These are phyloP conservation scores for Drosophila phalerata DNA, from an alignment of 2,888 invertebrate species.

Conservation along the genomic window DNA sequence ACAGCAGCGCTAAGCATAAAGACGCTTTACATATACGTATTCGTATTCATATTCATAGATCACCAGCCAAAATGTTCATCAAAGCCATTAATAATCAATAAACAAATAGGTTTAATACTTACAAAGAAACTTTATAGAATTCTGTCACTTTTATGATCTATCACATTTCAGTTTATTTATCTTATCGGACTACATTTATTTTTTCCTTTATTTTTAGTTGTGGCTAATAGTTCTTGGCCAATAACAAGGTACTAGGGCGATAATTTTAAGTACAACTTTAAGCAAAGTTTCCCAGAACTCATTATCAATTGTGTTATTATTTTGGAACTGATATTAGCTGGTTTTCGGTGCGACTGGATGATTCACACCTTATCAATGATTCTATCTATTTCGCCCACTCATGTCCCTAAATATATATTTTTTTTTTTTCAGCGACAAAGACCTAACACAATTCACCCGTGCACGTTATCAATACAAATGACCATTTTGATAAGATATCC, in stretches of 20 bases:
- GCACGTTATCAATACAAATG: conserved; percentile 32
- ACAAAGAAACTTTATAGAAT: conserved; percentile 11
- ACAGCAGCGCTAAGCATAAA: conserved; percentile 34
- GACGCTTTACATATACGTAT: not conserved
- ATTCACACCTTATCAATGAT: conserved; percentile 52
- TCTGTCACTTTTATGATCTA: conserved; percentile 39
- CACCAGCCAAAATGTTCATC: conserved; percentile 31
- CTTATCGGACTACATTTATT: conserved; percentile 38
- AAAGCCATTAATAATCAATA: conserved; percentile 67
- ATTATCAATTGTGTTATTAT: conserved; percentile 27
- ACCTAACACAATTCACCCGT: conserved; percentile 24
- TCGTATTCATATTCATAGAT: conserved; percentile 5
- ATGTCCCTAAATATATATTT: conserved; percentile 9
- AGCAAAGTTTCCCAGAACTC: conserved; percentile 34
- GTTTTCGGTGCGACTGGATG: conserved; percentile 32
- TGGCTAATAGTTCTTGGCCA: conserved; percentile 25
- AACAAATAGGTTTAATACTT: conserved; percentile 47
- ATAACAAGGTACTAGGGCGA: conserved; percentile 9
- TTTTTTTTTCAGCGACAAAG: not conserved
- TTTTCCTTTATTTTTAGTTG: conserved; percentile 14
- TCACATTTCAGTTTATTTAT: conserved; percentile 31
- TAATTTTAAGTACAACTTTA: conserved; percentile 26
- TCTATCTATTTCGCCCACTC: conserved; percentile 24
- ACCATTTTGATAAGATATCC: conserved; percentile 37
- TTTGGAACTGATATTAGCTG: conserved; percentile 4